These are phyloP conservation scores for Cephalopachus bancanus DNA, from an alignment of 2,797 vertebrate species.

Conservation along the genomic window DNA sequence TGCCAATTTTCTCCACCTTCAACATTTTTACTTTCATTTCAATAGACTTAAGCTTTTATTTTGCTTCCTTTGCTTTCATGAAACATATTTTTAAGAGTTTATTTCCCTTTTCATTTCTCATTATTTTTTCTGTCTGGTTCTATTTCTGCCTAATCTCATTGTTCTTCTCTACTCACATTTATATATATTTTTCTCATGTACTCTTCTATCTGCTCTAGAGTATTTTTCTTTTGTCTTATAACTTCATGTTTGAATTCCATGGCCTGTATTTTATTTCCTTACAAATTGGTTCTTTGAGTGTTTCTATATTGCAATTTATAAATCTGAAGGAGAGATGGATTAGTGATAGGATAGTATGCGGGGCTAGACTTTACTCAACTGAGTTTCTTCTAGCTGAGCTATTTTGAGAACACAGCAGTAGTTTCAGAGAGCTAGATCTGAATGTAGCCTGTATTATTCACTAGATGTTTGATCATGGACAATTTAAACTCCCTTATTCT, in stretches of 20 bases:
- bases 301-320: background rate
- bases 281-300: background rate
- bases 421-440: background rate
- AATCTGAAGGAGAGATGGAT: background rate
- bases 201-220: background rate
- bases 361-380: background rate
- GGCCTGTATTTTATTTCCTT: background rate
- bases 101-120: background rate
- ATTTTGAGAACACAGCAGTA: background rate
- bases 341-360: background rate
- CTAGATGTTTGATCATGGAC: background rate
- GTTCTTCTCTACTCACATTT: background rate
- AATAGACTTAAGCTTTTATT: background rate
- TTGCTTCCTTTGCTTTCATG: background rate
- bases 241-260: background rate
- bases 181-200: background rate
- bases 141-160: background rate
- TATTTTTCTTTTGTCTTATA: background rate
- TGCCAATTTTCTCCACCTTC: background rate
- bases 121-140: background rate
- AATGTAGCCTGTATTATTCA: rapidly evolving
- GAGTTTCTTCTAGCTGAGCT: background rate
- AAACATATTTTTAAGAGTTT: background rate
- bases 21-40: background rate
- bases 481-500: background rate